Evolutionary conservation across 92 coral and sea anemone genomes (phyloP).

Genomic region (Zoanthus sociatus): DNA sequence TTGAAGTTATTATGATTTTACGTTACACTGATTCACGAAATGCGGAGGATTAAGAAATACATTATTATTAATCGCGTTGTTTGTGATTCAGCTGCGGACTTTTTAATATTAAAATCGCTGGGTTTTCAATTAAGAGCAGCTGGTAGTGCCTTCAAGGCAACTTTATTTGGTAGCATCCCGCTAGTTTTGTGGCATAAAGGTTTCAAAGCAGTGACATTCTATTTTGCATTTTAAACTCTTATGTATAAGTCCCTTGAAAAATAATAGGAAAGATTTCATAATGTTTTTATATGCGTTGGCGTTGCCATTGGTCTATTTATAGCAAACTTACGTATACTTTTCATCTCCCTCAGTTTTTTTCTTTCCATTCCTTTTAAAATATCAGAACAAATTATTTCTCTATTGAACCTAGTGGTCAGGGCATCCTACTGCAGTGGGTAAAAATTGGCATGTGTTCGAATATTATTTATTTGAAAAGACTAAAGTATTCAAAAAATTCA

Average conservation of each 20-base stretch:
- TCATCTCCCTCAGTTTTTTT: background rate
- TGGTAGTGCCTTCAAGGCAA: background rate
- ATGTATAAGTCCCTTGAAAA: background rate
- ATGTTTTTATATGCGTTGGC: background rate
- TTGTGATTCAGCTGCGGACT: background rate
- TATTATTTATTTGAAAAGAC: background rate
- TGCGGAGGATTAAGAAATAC: background rate
- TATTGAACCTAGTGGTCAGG: background rate
- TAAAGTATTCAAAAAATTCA: too few relatives aligned
- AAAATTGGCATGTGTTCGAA: background rate
- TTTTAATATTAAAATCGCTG: background rate
- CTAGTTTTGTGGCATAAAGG: background rate
- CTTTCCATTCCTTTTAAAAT: background rate
- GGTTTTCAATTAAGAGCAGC: background rate
- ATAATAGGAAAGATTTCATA: too few relatives aligned
- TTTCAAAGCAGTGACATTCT: background rate
- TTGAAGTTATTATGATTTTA: background rate
- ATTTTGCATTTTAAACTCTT: background rate
- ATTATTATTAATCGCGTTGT: background rate
- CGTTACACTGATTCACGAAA: background rate
- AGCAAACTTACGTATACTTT: background rate
- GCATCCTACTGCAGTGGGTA: background rate
- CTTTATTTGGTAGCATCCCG: background rate
- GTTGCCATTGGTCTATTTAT: background rate
- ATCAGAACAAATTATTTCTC: background rate